Base-by-base conservation (phyloP, 92 coral and sea anemone genomes). In the Zoanthus sansibaricus region DNA sequence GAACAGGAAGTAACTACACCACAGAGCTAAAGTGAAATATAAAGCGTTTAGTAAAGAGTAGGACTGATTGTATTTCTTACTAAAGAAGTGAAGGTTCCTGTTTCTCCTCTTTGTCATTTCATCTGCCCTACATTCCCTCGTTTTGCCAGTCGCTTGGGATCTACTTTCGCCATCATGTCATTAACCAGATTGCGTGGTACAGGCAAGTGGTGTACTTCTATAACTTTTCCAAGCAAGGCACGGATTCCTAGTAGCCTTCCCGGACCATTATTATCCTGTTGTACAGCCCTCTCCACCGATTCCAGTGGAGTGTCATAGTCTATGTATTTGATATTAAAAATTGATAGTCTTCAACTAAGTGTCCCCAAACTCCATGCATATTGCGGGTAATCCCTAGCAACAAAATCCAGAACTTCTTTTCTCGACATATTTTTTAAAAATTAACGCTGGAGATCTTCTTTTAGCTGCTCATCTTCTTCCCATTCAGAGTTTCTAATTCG, bases 341-440 rank as follows among this genome's bases (percentile, higher is more conserved):
- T 37, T 20, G 87, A 73, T 15, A 88, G 82, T 80, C 87, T 72
- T 32, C 91, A 73, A 67, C 71, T 87, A 58, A 56, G 74, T 76
- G 87, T 54, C 51, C 91, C 79, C 68, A 88, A 73, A 52, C 74
- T 71, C 91, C 87, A 88, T 31, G 91, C 76, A 15, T 88, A 88
- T 70, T 80, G 87, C 7, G 77, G 87, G 87, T 80, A 82, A 61
- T 88, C 77, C 14, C 87, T 84, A 2, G 25, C 7, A 17, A 82
- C 87, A 16, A 88, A 88, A 58, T 88, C 87, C 30, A 82, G 52
- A 10, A 82, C 52, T 68, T 82, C 82, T 42, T 42, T 56, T 58
- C 87, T 80, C 10, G 55, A 71, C 25, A 88, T 16, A 72, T 71
- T 88, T 42, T 31, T 18, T 64, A 88, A 82, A 15, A 88, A 87